A percentile compares a stretch with the other conserved stretches of the same genome.
Conservation (phyloP, 2,113 vertebrate species). For the Callionymus lyra region DNA sequence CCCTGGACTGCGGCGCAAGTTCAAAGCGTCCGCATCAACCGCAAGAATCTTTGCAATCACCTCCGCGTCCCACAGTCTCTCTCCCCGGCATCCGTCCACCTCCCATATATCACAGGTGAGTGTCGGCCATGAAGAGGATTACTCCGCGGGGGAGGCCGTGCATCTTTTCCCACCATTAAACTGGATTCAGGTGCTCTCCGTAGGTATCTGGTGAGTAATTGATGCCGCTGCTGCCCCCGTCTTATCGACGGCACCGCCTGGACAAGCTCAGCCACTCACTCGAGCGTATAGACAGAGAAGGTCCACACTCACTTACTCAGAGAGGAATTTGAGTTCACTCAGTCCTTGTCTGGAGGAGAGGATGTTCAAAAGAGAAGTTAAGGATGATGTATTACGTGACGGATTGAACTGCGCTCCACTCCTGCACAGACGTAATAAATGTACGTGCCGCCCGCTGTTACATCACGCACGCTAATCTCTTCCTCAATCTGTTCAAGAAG, state of each 20-base stretch:
- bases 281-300: slow-evolving; percentile 16
- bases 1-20: slow-evolving; percentile 40
- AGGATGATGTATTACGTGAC: slow-evolving; percentile 30
- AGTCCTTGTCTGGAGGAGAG: slow-evolving; percentile 21
- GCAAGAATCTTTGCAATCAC: slow-evolving; percentile 39
- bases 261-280: slow-evolving; percentile 22
- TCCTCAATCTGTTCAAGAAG: too few species aligned
- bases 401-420: slow-evolving; percentile 20
- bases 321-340: slow-evolving; percentile 25
- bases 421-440: too few species aligned
- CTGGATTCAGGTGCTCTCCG: slow-evolving; percentile 60
- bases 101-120: slow-evolving; percentile 58
- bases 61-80: slow-evolving; percentile 32
- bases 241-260: slow-evolving; percentile 43
- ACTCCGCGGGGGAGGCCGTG: slow-evolving; percentile 43
- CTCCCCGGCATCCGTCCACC: slow-evolving; percentile 57
- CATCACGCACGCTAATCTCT: too few species aligned
- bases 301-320: slow-evolving; percentile 14
- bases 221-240: slow-evolving; percentile 41
- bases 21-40: slow-evolving; percentile 52
- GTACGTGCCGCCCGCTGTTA: too few species aligned
- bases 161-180: slow-evolving; percentile 66
- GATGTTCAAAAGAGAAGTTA: slow-evolving; percentile 32
- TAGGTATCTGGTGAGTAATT: slow-evolving; percentile 53
- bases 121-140: slow-evolving; percentile 48